Evolutionary conservation across 2,888 invertebrate genomes (phyloP), one percentile per base, ranked within the genome.

Genomic region (Epistrophella euchroma): DNA sequence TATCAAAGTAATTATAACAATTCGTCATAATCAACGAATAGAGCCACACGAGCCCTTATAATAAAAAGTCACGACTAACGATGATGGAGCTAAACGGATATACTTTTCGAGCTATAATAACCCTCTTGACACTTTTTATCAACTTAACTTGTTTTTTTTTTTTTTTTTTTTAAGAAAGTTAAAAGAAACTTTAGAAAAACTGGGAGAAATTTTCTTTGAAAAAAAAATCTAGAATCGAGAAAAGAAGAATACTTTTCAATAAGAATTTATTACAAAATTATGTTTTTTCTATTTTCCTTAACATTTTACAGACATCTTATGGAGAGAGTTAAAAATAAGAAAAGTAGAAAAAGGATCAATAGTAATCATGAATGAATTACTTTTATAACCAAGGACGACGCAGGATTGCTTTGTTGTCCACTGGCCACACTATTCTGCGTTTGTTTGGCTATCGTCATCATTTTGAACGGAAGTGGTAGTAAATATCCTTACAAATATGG

Each of bases 21-120:
- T 81, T 75, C 75, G 75, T 81, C 81, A 81, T 81, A 81, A 81
- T 75, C 81, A 81, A 47, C 22, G 62, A 75, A 43, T 22, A 43
- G 1, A 47, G 22, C 15, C 9, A 22, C n/a, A n/a, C n/a, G 50
- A 68, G 50, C 32, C 64, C 28, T 47, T 13, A 47, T 45, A 45
- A 25, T 4, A 52, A 52, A 35, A 58, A 64, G 19, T 45, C 64
- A 43, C 11, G 40, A n/a, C 19, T 22, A 37, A 64, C 45, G 45
- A 64, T 32, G 64, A 64, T 47, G 45, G 17, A 64, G 28, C 45
- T 64, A 45, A 64, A 68, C 19, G 19, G 35, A 68, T 68, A n/a
- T 40, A 40, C 40, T 64, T 32, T 11, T 37, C 66, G 32, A 35
- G 35, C 22, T 50, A 37, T 50, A 50, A 37, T 50, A 50, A 68